Evolutionary conservation across 2,888 invertebrate genomes (phyloP).

Genomic region (Eupithecia subfuscata): DNA sequence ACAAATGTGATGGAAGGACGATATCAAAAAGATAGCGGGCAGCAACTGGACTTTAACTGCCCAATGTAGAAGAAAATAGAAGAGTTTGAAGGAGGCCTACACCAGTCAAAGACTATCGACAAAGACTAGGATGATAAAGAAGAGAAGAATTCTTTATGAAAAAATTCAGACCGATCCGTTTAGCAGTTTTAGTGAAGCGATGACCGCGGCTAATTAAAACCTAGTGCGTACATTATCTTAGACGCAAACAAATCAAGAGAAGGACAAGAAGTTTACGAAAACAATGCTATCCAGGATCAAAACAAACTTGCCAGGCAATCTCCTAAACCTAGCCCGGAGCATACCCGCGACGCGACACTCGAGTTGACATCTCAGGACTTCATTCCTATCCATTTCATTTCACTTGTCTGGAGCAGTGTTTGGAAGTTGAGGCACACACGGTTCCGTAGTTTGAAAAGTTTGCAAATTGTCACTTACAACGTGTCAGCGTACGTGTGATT

Average conservation of each 20-base stretch:
- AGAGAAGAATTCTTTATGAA: no score
- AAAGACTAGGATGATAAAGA: no score
- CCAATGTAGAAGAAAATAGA: no score
- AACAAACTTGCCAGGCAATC: constrained; percentile 15
- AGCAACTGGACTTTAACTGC: no score
- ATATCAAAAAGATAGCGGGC: no score
- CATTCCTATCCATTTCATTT: constrained; percentile 77
- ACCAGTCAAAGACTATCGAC: no score
- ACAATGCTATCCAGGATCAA: constrained; percentile 11
- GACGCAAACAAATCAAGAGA: constrained; percentile 7
- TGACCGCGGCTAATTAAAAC: background rate
- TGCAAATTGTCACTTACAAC: background rate
- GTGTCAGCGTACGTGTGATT: background rate
- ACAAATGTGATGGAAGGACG: no score
- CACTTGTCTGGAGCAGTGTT: constrained; percentile 70
- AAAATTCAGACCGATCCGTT: no score
- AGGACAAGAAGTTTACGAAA: background rate
- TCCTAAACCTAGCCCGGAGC: constrained; percentile 21
- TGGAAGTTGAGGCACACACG: constrained; percentile 48
- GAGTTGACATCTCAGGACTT: constrained; percentile 67
- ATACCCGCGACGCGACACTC: constrained; percentile 35
- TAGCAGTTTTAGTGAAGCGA: no score
- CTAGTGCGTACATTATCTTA: background rate
- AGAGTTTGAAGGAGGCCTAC: no score
- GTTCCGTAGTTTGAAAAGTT: constrained; percentile 9